Conservation (phyloP, 2,888 invertebrate genomes). For the Molanna angustata region DNA sequence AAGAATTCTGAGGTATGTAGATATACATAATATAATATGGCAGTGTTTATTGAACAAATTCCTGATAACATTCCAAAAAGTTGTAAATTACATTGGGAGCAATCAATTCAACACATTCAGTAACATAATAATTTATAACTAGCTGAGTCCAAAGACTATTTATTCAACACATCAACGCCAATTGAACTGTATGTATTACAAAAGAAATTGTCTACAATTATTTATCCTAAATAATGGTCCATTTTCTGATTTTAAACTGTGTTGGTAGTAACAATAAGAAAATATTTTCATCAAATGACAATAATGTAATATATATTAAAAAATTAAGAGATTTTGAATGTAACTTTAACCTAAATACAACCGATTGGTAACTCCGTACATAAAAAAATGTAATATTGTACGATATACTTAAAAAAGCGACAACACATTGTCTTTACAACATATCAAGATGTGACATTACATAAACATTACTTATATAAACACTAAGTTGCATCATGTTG, state of each 20-base stretch:
- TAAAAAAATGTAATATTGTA: slow-evolving; percentile 14
- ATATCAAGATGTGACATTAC: too few relatives aligned
- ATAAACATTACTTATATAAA: too few relatives aligned
- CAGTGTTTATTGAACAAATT: slow-evolving; percentile 19
- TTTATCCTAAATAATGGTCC: too few relatives aligned
- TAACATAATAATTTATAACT: too few relatives aligned
- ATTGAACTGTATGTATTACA: too few relatives aligned
- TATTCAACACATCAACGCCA: too few relatives aligned
- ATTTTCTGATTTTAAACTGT: slow-evolving; percentile 2
- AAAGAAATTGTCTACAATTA: too few relatives aligned
- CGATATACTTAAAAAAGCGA: background rate
- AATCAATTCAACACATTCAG: too few relatives aligned
- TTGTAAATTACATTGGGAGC: too few relatives aligned
- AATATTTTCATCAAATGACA: background rate
- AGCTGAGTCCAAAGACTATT: background rate
- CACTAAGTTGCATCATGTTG: too few relatives aligned
- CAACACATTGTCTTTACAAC: background rate
- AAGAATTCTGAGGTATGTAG: slow-evolving; percentile 23
- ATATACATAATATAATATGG: slow-evolving; percentile 17
- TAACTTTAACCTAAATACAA: slow-evolving; percentile 17
- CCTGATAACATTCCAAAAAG: slow-evolving; percentile 3
- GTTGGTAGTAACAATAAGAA: background rate
- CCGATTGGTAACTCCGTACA: slow-evolving; percentile 20
- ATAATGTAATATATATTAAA: too few relatives aligned
- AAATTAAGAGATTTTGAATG: slow-evolving; percentile 8